phyloP scores from a whole-genome alignment of 2,888 invertebrate species.

The Lypha dubia region DNA sequence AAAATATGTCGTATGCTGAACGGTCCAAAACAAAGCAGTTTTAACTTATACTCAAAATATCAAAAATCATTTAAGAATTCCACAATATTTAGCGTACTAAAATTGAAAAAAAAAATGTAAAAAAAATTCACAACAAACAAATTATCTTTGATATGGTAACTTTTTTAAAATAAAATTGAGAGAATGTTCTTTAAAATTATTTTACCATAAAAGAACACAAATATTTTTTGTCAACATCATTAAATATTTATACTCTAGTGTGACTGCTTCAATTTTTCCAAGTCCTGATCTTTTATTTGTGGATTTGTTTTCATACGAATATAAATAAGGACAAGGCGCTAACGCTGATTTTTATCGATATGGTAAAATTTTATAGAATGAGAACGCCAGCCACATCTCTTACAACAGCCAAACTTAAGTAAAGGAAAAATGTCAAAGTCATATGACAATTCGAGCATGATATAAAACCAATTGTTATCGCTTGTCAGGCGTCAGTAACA shows the following conservation, averaged over 20 bases:
- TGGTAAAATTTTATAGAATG: conserved; percentile 66
- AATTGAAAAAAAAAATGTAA: too few relatives aligned
- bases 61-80: too few relatives aligned
- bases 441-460: conserved; percentile 74
- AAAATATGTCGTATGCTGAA: too few relatives aligned
- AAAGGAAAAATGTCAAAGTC: conserved; percentile 66
- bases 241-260: conserved; percentile 1
- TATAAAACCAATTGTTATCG: conserved; percentile 76
- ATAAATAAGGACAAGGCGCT: conserved; percentile 71
- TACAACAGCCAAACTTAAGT: conserved; percentile 29
- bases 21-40: too few relatives aligned
- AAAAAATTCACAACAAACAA: too few relatives aligned
- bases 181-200: neutral
- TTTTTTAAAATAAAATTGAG: too few relatives aligned
- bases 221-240: neutral
- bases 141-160: too few relatives aligned
- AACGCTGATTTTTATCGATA: conserved; percentile 72
- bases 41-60: too few relatives aligned
- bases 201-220: neutral
- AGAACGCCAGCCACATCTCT: conserved; percentile 69
- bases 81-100: too few relatives aligned
- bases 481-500: conserved; percentile 75
- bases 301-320: conserved; percentile 25
- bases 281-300: conserved; percentile 43
- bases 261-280: conserved; percentile 12